These are phyloP conservation scores for Oscheius sp. DNA, from an alignment of 1,140 invertebrate genomes.

Conservation along the genomic window DNA sequence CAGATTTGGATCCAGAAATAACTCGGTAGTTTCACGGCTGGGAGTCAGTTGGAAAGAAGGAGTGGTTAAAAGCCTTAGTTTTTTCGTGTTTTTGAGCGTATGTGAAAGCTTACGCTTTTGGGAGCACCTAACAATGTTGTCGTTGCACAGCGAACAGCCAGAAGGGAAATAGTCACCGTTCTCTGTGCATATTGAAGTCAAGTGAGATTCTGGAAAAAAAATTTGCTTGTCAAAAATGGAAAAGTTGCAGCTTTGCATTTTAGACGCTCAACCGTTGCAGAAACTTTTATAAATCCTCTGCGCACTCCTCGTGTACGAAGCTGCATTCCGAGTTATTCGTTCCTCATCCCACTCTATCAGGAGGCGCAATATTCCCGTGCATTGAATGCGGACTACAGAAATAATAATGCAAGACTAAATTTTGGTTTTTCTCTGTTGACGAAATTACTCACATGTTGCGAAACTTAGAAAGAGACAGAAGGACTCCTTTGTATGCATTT, in stretches of 20 bases:
- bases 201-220: constrained; percentile 70
- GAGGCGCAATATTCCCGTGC: constrained; percentile 79
- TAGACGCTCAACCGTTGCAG: not conserved
- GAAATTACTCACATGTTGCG: constrained; percentile 62
- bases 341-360: constrained; percentile 3
- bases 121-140: constrained; percentile 89
- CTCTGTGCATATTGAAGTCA: constrained; percentile 69
- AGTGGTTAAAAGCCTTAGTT: constrained; percentile 74
- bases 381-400: constrained; percentile 84
- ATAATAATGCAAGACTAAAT: constrained; percentile 72
- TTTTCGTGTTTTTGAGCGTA: not conserved
- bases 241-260: constrained; percentile 7
- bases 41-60: constrained; percentile 88
- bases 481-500: constrained; percentile 65
- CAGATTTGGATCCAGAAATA: constrained; percentile 94
- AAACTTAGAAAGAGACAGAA: constrained; percentile 55
- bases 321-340: constrained; percentile 5
- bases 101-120: constrained; percentile 61
- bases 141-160: constrained; percentile 86
- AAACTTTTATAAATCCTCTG: not conserved
- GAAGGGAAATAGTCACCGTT: constrained; percentile 73
- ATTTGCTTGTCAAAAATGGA: not conserved
- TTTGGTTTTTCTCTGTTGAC: constrained; percentile 11
- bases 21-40: constrained; percentile 89
- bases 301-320: not conserved